Evolutionary conservation across 2,113 vertebrate genomes (phyloP).

Genomic region (Macaca mulatta): DNA sequence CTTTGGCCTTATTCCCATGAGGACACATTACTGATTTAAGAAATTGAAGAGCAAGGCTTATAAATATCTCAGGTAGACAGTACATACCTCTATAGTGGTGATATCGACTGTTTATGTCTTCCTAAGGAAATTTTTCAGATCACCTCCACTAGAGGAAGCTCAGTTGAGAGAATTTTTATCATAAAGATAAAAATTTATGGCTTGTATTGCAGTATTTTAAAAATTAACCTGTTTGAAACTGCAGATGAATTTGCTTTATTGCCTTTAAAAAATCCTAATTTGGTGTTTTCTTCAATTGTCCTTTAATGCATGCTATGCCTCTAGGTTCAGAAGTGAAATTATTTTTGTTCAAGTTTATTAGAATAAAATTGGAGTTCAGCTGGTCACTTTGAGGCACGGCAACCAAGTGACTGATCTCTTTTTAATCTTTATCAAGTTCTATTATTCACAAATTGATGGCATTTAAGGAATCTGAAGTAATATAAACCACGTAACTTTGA

Average conservation of each 20-base stretch:
- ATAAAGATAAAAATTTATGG: background rate
- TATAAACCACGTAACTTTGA: background rate
- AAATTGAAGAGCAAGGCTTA: background rate
- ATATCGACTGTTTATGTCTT: background rate
- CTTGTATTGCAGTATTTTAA: background rate
- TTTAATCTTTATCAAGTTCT: constrained; percentile 49
- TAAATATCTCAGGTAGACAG: background rate
- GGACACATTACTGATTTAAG: background rate
- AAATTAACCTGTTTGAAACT: background rate
- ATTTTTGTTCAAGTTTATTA: constrained; percentile 49
- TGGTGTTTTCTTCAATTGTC: constrained; percentile 41
- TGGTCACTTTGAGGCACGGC: constrained; percentile 47
- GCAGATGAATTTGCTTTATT: constrained; percentile 4
- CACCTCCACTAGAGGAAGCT: background rate
- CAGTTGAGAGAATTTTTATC: constrained; percentile 13
- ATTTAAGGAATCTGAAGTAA: constrained; percentile 38
- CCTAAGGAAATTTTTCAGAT: background rate
- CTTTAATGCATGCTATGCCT: background rate
- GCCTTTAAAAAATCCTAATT: background rate
- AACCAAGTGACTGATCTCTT: constrained; percentile 19
- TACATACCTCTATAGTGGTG: background rate
- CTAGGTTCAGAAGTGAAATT: constrained; percentile 34
- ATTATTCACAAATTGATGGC: constrained; percentile 34
- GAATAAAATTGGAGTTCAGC: constrained; percentile 61
- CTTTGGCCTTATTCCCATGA: background rate